Percentiles rank a stretch among this genome's conserved stretches.
These are phyloP conservation scores for Eleginops maclovinus DNA, from an alignment of 2,113 vertebrate genomes.

Conservation along the genomic window DNA sequence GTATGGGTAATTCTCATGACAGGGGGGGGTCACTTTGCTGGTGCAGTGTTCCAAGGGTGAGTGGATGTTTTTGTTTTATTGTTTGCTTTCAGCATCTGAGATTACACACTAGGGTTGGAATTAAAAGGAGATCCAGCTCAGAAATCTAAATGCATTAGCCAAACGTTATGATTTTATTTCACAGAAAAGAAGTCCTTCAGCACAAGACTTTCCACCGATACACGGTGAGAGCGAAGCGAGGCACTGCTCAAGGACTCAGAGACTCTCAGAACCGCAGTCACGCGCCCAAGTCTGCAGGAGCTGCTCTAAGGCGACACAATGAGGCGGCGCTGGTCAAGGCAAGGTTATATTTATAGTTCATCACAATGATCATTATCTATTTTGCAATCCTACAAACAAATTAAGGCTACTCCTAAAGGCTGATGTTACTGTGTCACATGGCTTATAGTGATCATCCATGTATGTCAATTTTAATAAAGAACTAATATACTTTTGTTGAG, in stretches of 20 bases:
- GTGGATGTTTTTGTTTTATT: conserved; percentile 29
- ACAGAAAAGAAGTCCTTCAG: conserved; percentile 87
- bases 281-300: conserved; percentile 89
- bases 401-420: background rate
- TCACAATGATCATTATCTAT: background rate
- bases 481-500: background rate
- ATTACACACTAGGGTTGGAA: background rate
- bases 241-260: conserved; percentile 88
- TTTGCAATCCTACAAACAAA: background rate
- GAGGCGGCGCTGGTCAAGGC: conserved; percentile 90
- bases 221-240: conserved; percentile 92
- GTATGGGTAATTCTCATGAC: conserved; percentile 93
- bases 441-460: background rate
- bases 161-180: background rate
- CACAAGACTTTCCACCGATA: conserved; percentile 98
- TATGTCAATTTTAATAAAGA: too few species aligned
- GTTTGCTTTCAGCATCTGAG: background rate
- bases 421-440: background rate
- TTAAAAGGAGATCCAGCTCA: background rate
- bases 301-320: conserved; percentile 91
- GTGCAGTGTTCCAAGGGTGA: conserved; percentile 93
- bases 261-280: conserved; percentile 88
- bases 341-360: conserved; percentile 6
- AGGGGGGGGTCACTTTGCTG: conserved; percentile 96
- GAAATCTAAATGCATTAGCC: background rate